phyloP scores from a whole-genome alignment of 2,113 vertebrate genomes.

The Myotis davidii region DNA sequence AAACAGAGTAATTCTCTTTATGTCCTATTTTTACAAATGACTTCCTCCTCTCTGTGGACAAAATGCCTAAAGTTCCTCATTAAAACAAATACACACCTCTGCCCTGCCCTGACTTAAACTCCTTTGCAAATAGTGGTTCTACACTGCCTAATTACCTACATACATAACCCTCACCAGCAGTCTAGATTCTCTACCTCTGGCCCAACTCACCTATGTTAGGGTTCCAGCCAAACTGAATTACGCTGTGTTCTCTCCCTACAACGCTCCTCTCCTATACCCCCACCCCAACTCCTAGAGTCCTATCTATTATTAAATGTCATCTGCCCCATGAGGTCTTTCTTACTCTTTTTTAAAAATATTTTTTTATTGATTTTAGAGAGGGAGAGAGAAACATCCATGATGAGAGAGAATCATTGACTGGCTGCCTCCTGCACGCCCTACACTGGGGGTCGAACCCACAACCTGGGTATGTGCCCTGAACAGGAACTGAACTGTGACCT shows the following conservation, averaged over 20 bases:
- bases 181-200: neutral
- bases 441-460: too few relatives aligned
- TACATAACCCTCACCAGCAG: neutral
- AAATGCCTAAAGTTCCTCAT: constrained; percentile 25
- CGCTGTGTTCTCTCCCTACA: neutral
- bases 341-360: neutral
- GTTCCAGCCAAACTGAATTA: neutral
- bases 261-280: neutral
- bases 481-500: too few relatives aligned
- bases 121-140: neutral
- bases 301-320: neutral
- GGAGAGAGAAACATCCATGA: too few relatives aligned
- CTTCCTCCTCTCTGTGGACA: constrained; percentile 20
- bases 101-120: neutral
- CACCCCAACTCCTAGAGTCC: neutral
- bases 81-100: constrained; percentile 23
- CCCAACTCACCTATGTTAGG: neutral
- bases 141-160: neutral
- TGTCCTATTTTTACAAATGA: neutral
- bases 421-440: too few relatives aligned
- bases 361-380: too few relatives aligned
- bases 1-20: neutral
- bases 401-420: too few relatives aligned
- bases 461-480: too few relatives aligned
- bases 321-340: neutral